Evolutionary conservation across 2,888 invertebrate species (phyloP), one percentile per base, ranked within the genome.

Genomic region (Plagiodera versicolora): DNA sequence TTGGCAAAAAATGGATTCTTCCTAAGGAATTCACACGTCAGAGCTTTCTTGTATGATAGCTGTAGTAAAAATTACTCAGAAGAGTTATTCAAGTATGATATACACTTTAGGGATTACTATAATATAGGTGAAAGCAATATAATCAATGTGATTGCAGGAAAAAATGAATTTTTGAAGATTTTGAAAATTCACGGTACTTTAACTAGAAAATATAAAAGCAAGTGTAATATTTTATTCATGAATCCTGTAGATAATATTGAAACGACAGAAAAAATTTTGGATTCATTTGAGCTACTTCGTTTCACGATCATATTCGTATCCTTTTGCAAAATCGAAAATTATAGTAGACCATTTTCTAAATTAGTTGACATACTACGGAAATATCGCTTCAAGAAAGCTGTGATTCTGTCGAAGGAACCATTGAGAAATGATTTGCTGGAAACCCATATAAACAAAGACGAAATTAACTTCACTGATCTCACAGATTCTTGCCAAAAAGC

Each of bases 401-500:
- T 39, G 16, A 39, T 39, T 39, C 10, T 39, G 16, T 39, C 39
- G 2, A 39, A 39, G n/a, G 39, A 39, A 14, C n/a, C 39, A 14
- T 6, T 39, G 5, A 2, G 10, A 8, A 39, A 2, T 4, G 39
- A 39, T 39, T n/a, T n/a, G 16, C n/a, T 4, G 4, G 9, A 8
- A 16, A 16, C 39, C 39, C 4, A 8, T 14, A 8, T 39, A 14
- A 16, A 5, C n/a, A 8, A 39, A 14, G 16, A 39, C n/a, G 10
- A 8, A 39, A 54, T 54, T 11, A 35, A 39, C 16, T 46, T 56
- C 17, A 17, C 16, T 8, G 49, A 56, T n/a, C 35, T 56, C 16
- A 35, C 49, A 3, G 24, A 16, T 10, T 9, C 20, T 10, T 16
- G 16, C 20, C 56, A 49, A n/a, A 1, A 19, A 2, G 14, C 14